Evolutionary conservation across 2,888 invertebrate species (phyloP).

Genomic region (Pristionchus japonicus): DNA sequence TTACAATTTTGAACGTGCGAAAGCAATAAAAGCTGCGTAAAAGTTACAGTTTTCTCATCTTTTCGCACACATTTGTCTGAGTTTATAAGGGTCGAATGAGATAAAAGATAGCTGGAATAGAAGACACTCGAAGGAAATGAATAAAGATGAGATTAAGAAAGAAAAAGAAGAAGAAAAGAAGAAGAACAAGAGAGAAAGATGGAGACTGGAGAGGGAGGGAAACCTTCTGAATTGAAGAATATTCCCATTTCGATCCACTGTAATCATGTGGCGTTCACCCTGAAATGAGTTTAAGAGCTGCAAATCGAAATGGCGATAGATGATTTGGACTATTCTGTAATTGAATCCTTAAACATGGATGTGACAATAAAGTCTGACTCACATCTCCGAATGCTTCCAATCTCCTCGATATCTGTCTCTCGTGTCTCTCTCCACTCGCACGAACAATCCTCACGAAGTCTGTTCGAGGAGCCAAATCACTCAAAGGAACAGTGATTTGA

Average conservation of each 20-base stretch:
- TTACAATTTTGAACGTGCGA: too few species aligned
- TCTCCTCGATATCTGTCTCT: slow-evolving; percentile 35
- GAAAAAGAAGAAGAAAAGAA: background rate
- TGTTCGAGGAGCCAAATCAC: background rate
- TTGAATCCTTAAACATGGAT: too few species aligned
- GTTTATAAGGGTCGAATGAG: too few species aligned
- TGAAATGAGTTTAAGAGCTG: background rate
- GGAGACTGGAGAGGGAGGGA: background rate
- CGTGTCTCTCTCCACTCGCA: slow-evolving; percentile 29
- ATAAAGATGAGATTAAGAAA: background rate
- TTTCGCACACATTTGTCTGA: too few species aligned
- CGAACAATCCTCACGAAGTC: slow-evolving; percentile 23
- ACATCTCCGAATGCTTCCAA: slow-evolving; percentile 11
- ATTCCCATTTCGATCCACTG: slow-evolving; percentile 35
- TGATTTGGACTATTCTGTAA: too few species aligned
- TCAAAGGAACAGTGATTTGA: background rate
- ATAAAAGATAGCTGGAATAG: background rate
- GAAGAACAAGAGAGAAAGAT: background rate
- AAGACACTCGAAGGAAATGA: background rate
- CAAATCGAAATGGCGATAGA: too few species aligned
- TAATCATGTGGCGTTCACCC: slow-evolving; percentile 31
- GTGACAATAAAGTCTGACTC: too few species aligned
- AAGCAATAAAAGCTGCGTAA: too few species aligned
- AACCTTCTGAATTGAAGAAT: slow-evolving; percentile 42
- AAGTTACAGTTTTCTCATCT: too few species aligned